Base-by-base conservation (phyloP, 2,113 vertebrate species). In the Odobenus rosmarus region DNA sequence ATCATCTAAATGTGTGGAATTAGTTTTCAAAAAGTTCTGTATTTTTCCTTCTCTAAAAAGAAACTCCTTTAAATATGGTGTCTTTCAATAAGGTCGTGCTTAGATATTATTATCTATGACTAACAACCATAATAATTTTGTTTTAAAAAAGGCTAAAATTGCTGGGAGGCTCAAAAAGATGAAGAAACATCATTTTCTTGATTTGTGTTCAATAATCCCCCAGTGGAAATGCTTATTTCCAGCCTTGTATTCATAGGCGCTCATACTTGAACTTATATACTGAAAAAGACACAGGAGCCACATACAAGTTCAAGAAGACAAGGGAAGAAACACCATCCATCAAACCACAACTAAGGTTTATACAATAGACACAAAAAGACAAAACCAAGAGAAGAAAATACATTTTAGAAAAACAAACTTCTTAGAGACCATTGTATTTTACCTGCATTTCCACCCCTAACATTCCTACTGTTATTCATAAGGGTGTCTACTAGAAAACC, bases 141-240 rank as follows among this genome's bases (percentile, higher is more conserved):
- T 64, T 89, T 94, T 82, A 24, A 71, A 95, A 95, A 94, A 33
- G 49, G 9, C 1, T 72, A n/a, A 93, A 84, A 49, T 88, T 92
- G 11, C 33, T 83, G 36, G 59, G 23, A 95, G 42, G 15, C 28
- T 83, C 28, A 55, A 79, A 86, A 82, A 69, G 19, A 90, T 26
- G 5, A 92, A 91, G 15, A 61, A 84, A 89, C 3, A 51, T 1
- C 10, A 80, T 84, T 72, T 71, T 88, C 28, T 90, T 77, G 46
- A 59, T 10, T 4, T 46, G 19, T 93, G 51, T 72, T 88, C 57
- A 86, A n/a, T 42, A 96, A 83, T 77, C 1, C 1, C 13, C 36
- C 28, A 57, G 31, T 57, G 39, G 13, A 95, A 72, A 90, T 90
- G 80, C 10, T 93, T 76, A 92, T 51, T 74, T 88, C 33, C 18